Evolutionary conservation across 2,888 invertebrate species (phyloP), one percentile per base, ranked within the genome.

Genomic region (Synergus japonicus): DNA sequence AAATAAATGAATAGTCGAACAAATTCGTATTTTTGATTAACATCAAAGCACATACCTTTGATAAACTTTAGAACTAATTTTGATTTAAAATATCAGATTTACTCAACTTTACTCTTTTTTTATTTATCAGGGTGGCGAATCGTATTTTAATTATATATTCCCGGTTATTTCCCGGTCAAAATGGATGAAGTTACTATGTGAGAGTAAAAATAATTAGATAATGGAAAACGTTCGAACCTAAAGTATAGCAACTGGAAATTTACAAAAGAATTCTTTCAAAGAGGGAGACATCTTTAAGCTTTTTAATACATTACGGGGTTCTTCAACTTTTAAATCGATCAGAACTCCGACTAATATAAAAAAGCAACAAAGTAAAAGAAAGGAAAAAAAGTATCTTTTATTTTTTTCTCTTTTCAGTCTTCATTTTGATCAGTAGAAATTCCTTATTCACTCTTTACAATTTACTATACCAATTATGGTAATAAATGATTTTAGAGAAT

Each of bases 251-350:
- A 29, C 67, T 69, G 67, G 67, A 69, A 69, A 69, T 44, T 44
- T 46, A 15, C 22, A 29, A 22, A 46, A 29, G 46, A 69, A 69
- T 22, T 69, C 43, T 29, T 44, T 7, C 44, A 29, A 22, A 29
- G 46, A 69, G 46, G 7, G 22, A 29, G 46, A 69, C 54, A n/a
- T 54, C 67, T 46, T 69, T 44, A 69, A 69, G 67, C 67, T 69
- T 69, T 69, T 69, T 69, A 69, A 69, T 69, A 69, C 49, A 69
- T 69, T 69, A 69, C 67, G 29, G 22, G 13, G 46, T 69, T 46
- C 67, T 69, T 69, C 22, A 66, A 49, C 46, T 69, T 69, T 18
- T 46, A 69, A 49, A 46, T 22, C 67, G 67, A 69, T 69, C 67
- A 49, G 46, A 69, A 22, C 46, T 46, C 46, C 13, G 46, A 69